Base-by-base conservation (phyloP, 2,888 invertebrate species). In the Mayetiola destructor region DNA sequence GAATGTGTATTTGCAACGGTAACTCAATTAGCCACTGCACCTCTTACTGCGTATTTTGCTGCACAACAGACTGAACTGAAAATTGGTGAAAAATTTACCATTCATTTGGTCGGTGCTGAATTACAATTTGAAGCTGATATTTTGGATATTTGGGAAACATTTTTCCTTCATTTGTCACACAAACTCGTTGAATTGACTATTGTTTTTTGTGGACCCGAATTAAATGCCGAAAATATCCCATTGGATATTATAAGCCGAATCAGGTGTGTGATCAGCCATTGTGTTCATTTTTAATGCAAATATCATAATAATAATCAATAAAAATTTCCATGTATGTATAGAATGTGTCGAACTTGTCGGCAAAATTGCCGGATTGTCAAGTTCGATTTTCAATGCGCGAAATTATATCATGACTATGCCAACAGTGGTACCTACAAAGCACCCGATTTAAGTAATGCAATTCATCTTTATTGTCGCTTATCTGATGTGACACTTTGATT, bases 91-190 rank as follows among this genome's bases (percentile, higher is more conserved):
- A 23, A 32, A 6, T 52, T 27, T 12, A 52, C 52, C 2, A 64
- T 72, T 20, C 72, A 72, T 58, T 61, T 59, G 21, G 53, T 58
- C 18, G 60, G 56, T 16, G 83, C 84, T 0, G 85, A 86, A 66
- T 73, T 84, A 27, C 81, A 84, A 58, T 85, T 83, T 63, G 85
- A 86, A 68, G 81, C 81, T 0, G 80, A 81, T 60, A 75, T 77
- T 14, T 69, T 84, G 3, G 76, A 77, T 56, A 82, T 82, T 59
- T 86, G 85, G 85, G 85, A 85, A 64, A 73, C 77, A 39, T 78
- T 84, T 65, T 78, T 85, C 60, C 66, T 85, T 0, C 85, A 85
- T 65, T 73, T 82, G 32, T 67, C 77, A 5, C 80, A 82, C 1
- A 69, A 73, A 0, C 63, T 83, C 0, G 74, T 75, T 56, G 74